Evolutionary conservation across 2,888 invertebrate genomes (phyloP).

Genomic region (Bombylius major): DNA sequence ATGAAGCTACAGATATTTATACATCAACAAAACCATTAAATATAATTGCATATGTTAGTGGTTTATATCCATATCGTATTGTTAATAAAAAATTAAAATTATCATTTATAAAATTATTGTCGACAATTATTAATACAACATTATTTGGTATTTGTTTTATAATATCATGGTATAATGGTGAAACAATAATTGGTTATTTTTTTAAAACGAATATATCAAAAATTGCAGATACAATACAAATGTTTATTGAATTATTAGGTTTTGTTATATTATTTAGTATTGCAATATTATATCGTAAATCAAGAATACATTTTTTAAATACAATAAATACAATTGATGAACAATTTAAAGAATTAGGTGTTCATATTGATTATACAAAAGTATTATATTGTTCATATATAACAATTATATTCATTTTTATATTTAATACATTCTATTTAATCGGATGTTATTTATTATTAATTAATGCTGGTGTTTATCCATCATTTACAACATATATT

Average conservation of each 20-base stretch:
- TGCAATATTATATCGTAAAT: no score
- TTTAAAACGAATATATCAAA: slow-evolving; percentile 30
- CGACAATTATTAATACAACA: slow-evolving; percentile 22
- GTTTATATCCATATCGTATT: slow-evolving; percentile 6
- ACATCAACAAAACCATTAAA: slow-evolving; percentile 2
- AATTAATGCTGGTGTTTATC: no score
- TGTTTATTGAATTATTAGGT: slow-evolving; percentile 27
- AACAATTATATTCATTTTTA: not conserved
- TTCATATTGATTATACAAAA: not conserved
- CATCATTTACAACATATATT: no score
- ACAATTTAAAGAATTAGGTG: not conserved
- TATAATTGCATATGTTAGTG: slow-evolving; percentile 2
- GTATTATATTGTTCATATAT: not conserved
- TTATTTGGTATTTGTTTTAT: slow-evolving; percentile 25
- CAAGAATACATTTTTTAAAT: no score
- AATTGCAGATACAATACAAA: slow-evolving; percentile 29
- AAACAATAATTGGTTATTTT: slow-evolving; percentile 30
- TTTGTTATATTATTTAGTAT: slow-evolving; percentile 28
- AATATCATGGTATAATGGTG: slow-evolving; percentile 23
- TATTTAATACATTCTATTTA: not conserved
- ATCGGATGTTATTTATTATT: not conserved
- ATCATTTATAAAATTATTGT: slow-evolving; percentile 26
- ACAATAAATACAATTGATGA: not conserved
- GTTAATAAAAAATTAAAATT: slow-evolving; percentile 18
- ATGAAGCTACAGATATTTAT: slow-evolving; percentile 5